Percentiles rank a stretch among this genome's conserved stretches.
Evolutionary conservation across 2,797 vertebrate genomes (phyloP).

Genomic region (Gorsachius magnificus): DNA sequence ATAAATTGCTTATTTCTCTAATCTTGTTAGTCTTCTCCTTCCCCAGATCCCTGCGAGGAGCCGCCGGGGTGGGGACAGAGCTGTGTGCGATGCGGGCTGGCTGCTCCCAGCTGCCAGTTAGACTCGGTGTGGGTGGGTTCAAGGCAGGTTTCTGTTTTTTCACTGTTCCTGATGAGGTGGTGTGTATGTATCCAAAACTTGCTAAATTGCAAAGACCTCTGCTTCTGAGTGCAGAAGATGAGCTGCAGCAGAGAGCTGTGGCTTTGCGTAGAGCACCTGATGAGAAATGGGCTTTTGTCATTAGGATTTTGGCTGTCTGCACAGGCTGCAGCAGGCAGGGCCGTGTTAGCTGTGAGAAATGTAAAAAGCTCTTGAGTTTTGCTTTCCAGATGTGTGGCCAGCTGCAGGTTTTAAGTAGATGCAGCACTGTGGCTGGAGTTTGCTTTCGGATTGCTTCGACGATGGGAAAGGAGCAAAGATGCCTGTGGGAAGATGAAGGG

Average conservation of each 20-base stretch:
- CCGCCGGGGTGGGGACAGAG: neutral
- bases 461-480: neutral
- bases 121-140: rapidly evolving
- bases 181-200: neutral
- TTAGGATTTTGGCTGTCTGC: neutral
- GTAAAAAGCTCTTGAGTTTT: neutral
- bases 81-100: neutral
- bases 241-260: neutral
- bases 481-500: neutral
- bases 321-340: neutral
- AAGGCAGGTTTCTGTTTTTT: neutral
- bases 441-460: rapidly evolving
- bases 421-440: neutral
- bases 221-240: neutral
- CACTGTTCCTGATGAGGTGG: neutral
- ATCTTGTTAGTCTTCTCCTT: neutral
- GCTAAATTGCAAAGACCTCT: neutral
- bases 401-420: rapidly evolving
- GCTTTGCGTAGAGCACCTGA: neutral
- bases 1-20: neutral
- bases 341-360: neutral
- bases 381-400: neutral
- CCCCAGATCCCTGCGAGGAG: neutral
- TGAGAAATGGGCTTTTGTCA: neutral
- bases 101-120: neutral